phyloP scores from a whole-genome alignment of 2,113 vertebrate genomes.

The Electrona antarctica region DNA sequence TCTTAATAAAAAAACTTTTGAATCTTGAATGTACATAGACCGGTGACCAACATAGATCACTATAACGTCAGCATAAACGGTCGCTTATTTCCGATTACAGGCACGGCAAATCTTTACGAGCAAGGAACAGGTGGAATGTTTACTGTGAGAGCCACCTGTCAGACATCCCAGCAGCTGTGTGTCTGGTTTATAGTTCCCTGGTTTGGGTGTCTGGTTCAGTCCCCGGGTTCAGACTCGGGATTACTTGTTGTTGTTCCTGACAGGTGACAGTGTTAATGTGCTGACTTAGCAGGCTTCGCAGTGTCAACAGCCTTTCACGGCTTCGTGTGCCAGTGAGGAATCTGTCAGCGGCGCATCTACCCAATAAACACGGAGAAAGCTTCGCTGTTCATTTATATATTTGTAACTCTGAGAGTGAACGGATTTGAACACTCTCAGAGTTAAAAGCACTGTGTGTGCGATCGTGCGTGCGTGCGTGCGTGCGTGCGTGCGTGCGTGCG shows the following conservation, averaged over 20 bases:
- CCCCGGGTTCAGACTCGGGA: conserved; percentile 33
- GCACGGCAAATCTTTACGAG: conserved; percentile 28
- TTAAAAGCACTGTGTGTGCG: no score
- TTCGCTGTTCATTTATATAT: no score
- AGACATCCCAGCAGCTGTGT: conserved; percentile 54
- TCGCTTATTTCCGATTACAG: conserved; percentile 25
- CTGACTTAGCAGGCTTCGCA: conserved; percentile 41
- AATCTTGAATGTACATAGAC: no score
- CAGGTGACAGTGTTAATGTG: conserved; percentile 55
- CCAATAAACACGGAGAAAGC: no score
- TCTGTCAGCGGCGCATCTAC: conserved; percentile 28
- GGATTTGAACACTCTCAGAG: no score
- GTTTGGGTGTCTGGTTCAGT: conserved; percentile 24
- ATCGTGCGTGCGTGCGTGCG: no score
- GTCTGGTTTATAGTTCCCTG: conserved; percentile 35
- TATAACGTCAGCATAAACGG: no score
- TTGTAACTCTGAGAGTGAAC: no score
- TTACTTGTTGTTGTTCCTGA: conserved; percentile 32
- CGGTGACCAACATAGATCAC: no score
- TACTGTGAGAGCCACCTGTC: conserved; percentile 48
- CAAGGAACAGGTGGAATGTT: conserved; percentile 43
- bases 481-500: no score
- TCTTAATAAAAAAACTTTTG: no score
- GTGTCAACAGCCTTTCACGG: conserved; percentile 47
- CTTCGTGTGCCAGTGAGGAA: conserved; percentile 19